A percentile compares a stretch with the other conserved stretches of the same genome.
Conservation (phyloP, 2,888 invertebrate species). For the Acleris sparsana region DNA sequence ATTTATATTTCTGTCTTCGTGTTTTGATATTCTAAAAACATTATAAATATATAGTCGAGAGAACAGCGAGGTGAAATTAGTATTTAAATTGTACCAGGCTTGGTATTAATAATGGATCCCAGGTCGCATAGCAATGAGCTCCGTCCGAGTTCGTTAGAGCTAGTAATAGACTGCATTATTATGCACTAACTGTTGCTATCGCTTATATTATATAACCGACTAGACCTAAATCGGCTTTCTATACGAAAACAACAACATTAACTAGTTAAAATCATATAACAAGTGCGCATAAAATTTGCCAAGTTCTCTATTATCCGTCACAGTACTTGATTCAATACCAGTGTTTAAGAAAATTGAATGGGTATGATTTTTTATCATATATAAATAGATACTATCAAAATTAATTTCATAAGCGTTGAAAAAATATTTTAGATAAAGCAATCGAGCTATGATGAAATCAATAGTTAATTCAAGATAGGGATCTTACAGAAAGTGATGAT, state of each 20-base stretch:
- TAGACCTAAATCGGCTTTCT: constrained; percentile 12
- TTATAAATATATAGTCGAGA: not conserved
- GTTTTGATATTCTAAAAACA: no score
- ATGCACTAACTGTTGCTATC: constrained; percentile 38
- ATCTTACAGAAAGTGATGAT: no score
- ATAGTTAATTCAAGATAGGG: no score
- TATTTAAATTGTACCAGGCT: constrained; percentile 6
- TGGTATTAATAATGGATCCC: constrained; percentile 44
- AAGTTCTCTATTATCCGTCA: no score
- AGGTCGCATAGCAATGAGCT: constrained; percentile 56
- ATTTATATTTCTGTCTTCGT: no score
- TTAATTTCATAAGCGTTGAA: no score
- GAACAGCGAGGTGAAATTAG: not conserved
- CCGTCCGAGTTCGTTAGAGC: constrained; percentile 28
- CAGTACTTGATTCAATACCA: no score
- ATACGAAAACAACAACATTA: constrained; percentile 1
- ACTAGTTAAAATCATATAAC: not conserved
- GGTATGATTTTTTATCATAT: no score
- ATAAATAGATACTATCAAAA: no score
- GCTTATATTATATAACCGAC: constrained; percentile 18
- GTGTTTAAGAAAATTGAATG: no score
- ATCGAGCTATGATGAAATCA: no score
- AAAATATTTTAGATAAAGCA: no score
- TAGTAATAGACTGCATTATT: constrained; percentile 49
- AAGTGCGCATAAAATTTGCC: not conserved